Percentiles rank a stretch among this genome's conserved stretches.
These are phyloP conservation scores for Carettochelys insculpta DNA, from an alignment of 2,113 vertebrate genomes.

Conservation along the genomic window DNA sequence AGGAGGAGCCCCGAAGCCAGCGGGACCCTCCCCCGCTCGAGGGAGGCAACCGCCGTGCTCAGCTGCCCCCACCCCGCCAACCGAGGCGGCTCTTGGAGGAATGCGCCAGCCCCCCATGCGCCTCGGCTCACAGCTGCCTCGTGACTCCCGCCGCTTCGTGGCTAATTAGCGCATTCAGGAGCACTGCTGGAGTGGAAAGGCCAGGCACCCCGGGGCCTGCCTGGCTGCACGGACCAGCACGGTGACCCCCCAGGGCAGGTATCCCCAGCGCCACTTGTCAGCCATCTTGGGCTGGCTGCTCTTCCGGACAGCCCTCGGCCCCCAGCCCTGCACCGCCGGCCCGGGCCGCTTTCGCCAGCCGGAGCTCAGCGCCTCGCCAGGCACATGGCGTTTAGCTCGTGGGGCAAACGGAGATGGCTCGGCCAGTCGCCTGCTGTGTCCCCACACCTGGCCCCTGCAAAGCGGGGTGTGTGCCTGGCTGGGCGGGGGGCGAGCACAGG, in stretches of 20 bases:
- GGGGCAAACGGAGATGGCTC: background rate
- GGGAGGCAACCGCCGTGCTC: rapidly evolving
- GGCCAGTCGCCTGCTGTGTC: background rate
- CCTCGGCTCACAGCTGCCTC: constrained; percentile 52
- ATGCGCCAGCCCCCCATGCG: rapidly evolving
- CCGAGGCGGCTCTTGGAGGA: background rate
- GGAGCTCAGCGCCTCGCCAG: constrained; percentile 1
- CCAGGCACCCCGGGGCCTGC: constrained; percentile 77
- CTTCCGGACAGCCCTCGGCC: background rate
- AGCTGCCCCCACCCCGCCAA: rapidly evolving
- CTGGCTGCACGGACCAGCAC: constrained; percentile 74
- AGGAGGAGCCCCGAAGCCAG: background rate
- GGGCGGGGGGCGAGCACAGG: background rate
- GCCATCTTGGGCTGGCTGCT: background rate
- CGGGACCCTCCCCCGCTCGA: background rate
- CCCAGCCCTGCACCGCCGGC: background rate
- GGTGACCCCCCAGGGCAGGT: constrained; percentile 45
- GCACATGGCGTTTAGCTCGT: constrained; percentile 25
- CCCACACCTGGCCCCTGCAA: background rate
- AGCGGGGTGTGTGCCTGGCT: background rate
- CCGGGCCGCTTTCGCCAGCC: background rate
- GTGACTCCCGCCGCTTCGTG: constrained; percentile 43
- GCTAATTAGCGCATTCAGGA: constrained; percentile 88
- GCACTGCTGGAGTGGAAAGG: constrained; percentile 84
- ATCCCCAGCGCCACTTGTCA: background rate